Percentiles rank a stretch among this genome's conserved stretches.
phyloP scores from a whole-genome alignment of 2,797 vertebrate species.

The Rhinophrynus dorsalis region DNA sequence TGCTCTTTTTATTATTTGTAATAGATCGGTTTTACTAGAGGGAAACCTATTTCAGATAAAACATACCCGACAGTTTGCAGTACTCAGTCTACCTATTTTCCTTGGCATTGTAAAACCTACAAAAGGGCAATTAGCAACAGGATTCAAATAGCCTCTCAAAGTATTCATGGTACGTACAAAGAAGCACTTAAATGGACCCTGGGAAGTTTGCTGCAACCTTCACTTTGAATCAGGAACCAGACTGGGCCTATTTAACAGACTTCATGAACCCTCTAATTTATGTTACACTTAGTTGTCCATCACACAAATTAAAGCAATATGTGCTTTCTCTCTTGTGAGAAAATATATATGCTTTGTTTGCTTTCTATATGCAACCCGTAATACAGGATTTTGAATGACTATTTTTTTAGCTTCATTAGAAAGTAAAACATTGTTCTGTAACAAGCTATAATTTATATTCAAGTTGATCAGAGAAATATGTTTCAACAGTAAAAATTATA shows the following conservation, averaged over 20 bases:
- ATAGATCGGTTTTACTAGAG: not conserved
- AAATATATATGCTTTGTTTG: not conserved
- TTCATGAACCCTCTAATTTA: not conserved
- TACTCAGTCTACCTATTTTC: not conserved
- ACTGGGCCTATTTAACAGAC: not conserved
- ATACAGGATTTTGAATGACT: no score
- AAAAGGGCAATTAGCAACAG: slow-evolving; percentile 1
- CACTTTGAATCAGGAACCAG: not conserved
- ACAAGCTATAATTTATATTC: no score
- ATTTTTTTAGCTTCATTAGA: no score
- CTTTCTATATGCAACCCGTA: no score
- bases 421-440: no score
- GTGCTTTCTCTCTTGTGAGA: not conserved
- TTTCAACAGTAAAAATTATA: no score
- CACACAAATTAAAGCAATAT: not conserved
- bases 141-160: not conserved
- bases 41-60: not conserved
- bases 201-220: not conserved
- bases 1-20: no score
- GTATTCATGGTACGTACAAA: not conserved
- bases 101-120: not conserved
- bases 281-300: not conserved
- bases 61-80: not conserved
- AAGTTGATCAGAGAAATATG: no score
- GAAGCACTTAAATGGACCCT: not conserved